Base-by-base conservation (phyloP, 2,113 vertebrate genomes). In the Alosa alosa region DNA sequence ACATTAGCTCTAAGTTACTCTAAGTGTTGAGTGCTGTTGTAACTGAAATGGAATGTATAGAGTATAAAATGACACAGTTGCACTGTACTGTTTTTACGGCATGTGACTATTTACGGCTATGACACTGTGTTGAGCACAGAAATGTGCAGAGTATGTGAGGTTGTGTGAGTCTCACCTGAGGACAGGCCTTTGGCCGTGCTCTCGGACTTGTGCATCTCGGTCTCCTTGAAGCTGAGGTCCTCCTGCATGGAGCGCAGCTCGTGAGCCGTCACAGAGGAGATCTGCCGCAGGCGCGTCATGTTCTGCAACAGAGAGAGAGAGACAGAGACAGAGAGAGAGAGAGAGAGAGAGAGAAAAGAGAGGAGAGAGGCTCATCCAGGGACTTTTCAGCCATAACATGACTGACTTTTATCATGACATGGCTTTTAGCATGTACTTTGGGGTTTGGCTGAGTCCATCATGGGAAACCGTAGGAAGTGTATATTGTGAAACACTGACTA, bases 241-340 rank as follows among this genome's bases (percentile, higher is more conserved):
- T 99, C 97, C 90, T 99, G 98, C 96, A 99, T 98, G 88, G 96
- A 96, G 91, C 94, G 97, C 86, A 99, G 94, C 83, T 99, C 98
- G 88, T 96, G 96, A 90, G 96, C 96, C 1, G 96, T 97, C 84
- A 99, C 94, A 8, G 95, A 96, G 0, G 97, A 97, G 88, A 99
- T 95, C 86, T 97, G 96, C 86, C 94, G 96, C 87, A 98, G 95
- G 83, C 93, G 94, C 92, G 95, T 93, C 94, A 98, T 95, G 94
- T 96, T 97, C 98, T 99, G 89, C n/a, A 86, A 82, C 85, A 93
- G 10, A 82, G 25, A 45, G 81, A 84, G 20, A 72, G 5, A 25
- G 39, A 52, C 3, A 68, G 2, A 49, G 17, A 44, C 15, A 36
- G 10, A 25, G 4, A 78, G 10, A 78, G 25, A 78, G 25, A 78